Evolutionary conservation across 1,140 invertebrate species (phyloP).

Genomic region (Drosophila tani): DNA sequence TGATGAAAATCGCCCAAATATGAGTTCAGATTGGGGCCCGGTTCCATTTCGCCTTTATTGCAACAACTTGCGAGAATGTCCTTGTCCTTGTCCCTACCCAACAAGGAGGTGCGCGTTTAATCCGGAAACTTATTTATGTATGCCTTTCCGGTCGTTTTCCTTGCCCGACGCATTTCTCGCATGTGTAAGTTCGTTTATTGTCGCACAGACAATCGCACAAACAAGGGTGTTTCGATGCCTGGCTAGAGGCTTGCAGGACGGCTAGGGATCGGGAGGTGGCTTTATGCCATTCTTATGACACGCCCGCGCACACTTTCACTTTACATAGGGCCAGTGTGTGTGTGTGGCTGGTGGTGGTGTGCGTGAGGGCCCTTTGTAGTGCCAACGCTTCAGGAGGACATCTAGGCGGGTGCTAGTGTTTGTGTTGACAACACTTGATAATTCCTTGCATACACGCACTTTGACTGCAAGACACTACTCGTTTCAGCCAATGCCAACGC

Average conservation of each 20-base stretch:
- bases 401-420: conserved; percentile 23
- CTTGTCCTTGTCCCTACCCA: conserved; percentile 17
- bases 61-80: conserved; percentile 64
- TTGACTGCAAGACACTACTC: conserved; percentile 52
- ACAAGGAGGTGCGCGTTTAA: conserved; percentile 64
- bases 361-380: conserved; percentile 57
- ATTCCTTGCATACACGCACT: conserved; percentile 81
- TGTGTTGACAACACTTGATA: conserved; percentile 81
- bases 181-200: conserved; percentile 55
- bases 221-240: conserved; percentile 29
- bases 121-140: conserved; percentile 83
- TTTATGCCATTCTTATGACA: conserved; percentile 72
- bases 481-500: conserved; percentile 14
- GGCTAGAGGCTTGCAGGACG: conserved; percentile 1
- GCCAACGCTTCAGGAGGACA: conserved; percentile 41
- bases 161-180: conserved; percentile 74
- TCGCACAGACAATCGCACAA: conserved; percentile 57
- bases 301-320: conserved; percentile 78
- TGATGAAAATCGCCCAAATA: conserved; percentile 34
- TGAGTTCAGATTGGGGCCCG: conserved; percentile 39
- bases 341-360: conserved; percentile 5
- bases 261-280: conserved; percentile 3
- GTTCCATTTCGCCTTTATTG: conserved; percentile 72
- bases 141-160: conserved; percentile 78
- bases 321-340: conserved; percentile 65